Evolutionary conservation across 2,113 vertebrate genomes (phyloP).

Genomic region (Ploceus nigricollis): DNA sequence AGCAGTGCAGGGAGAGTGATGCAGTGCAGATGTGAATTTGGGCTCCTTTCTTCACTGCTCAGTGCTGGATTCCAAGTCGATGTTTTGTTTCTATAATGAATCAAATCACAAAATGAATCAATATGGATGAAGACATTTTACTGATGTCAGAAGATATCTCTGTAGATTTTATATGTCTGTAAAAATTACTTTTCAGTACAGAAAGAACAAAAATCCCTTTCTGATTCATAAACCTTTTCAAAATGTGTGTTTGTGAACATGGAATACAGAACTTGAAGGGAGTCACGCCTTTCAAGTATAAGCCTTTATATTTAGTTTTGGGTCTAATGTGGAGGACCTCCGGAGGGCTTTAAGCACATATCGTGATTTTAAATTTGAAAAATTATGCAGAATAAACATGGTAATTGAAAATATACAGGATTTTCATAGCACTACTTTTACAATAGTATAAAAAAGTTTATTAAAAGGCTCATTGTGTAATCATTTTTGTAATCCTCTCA

Average conservation of each 20-base stretch:
- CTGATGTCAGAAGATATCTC: constrained; percentile 1
- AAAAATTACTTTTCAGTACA: constrained; percentile 29
- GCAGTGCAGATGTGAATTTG: constrained; percentile 39
- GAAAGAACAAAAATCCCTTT: background rate
- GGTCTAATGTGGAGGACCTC: background rate
- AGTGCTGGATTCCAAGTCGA: background rate
- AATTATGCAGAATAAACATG: background rate
- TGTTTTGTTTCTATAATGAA: constrained; percentile 37
- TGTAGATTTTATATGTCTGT: background rate
- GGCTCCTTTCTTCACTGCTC: background rate
- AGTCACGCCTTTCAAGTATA: background rate
- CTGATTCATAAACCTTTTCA: background rate
- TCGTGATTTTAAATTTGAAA: background rate
- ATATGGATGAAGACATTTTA: constrained; percentile 30
- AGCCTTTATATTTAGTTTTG: background rate
- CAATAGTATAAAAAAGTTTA: background rate
- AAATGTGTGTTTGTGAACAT: background rate
- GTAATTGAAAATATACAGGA: background rate
- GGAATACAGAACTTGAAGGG: background rate
- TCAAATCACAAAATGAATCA: constrained; percentile 34
- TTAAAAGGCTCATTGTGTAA: background rate
- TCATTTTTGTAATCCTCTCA: background rate
- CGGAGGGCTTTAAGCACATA: background rate
- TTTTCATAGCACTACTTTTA: background rate
- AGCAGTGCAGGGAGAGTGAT: background rate